Evolutionary conservation across 2,113 vertebrate genomes (phyloP), one percentile per base, ranked within the genome.

Genomic region (Riparia riparia): DNA sequence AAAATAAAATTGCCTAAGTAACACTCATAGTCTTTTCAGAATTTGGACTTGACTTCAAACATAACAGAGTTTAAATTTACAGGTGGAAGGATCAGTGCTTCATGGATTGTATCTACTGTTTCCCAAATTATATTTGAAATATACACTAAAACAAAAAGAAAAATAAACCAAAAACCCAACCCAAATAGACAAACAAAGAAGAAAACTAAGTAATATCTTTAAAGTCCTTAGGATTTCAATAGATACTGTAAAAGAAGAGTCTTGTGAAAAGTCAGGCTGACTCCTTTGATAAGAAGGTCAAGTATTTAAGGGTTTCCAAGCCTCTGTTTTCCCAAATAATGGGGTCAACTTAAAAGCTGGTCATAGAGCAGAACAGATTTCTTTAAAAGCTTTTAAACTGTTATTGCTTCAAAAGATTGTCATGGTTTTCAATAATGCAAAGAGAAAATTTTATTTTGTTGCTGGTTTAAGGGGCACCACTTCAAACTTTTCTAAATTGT

Each of bases 361-460:
- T 91, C 68, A 39, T 96, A 96, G 96, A 97, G 96, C 96, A 98
- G 95, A 96, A 97, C 91, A 97, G 97, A 97, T 95, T 97, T 96
- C 93, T 95, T 96, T 96, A 97, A 97, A 97, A 96, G 92, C 96
- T 97, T 97, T 98, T 95, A 97, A 96, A 96, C 91, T 97, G 97
- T 95, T 92, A 96, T 53, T 97, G 87, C 83, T 97, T 97, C 96
- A 98, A 97, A 98, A 97, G 96, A 97, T 90, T 82, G 84, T 96
- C 97, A 97, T 97, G 97, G 97, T 96, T 98, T 98, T 97, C 96
- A 95, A 83, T 94, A 96, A 96, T 80, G 97, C 95, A 94, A 93
- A 96, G 95, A 94, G 93, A 97, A 98, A 96, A 96, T 96, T 97
- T 97, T 97, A 98, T 97, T 97, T 98, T 97, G 91, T 69, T 95